These are phyloP conservation scores for Psittacula echo DNA, from an alignment of 2,797 vertebrate genomes.

Conservation along the genomic window DNA sequence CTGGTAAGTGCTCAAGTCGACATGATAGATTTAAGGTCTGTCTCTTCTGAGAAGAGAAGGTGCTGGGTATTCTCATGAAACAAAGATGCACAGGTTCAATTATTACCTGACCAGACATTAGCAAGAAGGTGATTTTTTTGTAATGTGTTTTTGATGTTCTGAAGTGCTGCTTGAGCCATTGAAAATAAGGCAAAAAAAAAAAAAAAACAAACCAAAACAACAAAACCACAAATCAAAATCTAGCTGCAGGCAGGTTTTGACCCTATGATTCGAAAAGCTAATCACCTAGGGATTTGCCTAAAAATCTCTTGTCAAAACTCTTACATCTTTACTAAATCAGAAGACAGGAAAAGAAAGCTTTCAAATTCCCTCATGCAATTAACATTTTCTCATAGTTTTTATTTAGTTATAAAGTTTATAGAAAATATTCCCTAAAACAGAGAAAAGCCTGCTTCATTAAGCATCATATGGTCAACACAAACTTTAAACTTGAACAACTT, in stretches of 20 bases:
- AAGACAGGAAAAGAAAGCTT: neutral
- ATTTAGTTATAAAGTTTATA: neutral
- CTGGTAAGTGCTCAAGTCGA: neutral
- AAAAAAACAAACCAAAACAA: rapidly evolving
- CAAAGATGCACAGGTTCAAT: neutral
- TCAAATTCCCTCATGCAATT: neutral
- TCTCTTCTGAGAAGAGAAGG: neutral
- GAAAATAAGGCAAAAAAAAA: neutral
- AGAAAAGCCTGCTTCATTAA: neutral
- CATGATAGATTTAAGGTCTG: neutral
- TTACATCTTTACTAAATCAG: neutral
- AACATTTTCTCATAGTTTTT: neutral
- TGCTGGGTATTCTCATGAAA: neutral
- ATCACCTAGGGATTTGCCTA: neutral
- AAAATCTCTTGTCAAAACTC: neutral
- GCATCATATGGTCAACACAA: neutral
- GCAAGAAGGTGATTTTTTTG: neutral
- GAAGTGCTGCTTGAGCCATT: neutral
- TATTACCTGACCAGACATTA: neutral
- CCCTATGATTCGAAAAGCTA: neutral
- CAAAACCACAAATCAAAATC: neutral
- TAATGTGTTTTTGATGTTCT: neutral
- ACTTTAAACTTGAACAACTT: neutral
- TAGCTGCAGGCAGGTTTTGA: neutral
- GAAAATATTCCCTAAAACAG: neutral